A percentile compares a stretch with the other conserved stretches of the same genome.
phyloP scores from a whole-genome alignment of 2,888 invertebrate genomes.

The Yponomeuta sedellus region DNA sequence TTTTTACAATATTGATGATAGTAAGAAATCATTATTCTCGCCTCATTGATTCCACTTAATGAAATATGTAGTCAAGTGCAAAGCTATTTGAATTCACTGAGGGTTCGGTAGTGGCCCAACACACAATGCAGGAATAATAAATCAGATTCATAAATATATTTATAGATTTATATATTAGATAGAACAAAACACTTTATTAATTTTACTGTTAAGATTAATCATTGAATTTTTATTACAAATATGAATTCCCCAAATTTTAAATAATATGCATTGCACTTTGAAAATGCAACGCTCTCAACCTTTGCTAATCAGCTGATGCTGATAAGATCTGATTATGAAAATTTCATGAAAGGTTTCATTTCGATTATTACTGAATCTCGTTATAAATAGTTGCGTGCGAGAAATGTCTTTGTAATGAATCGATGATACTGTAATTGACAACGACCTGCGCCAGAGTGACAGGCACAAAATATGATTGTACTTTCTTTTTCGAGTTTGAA shows the following conservation, averaged over 20 bases:
- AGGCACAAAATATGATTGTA: slow-evolving; percentile 8
- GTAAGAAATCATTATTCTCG: slow-evolving; percentile 30
- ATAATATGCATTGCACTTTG: not conserved
- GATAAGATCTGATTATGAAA: not conserved
- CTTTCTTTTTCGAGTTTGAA: slow-evolving; percentile 11
- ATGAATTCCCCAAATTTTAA: not conserved
- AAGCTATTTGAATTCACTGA: not conserved
- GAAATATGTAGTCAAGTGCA: slow-evolving; percentile 1
- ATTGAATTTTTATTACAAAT: not conserved
- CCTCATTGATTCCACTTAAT: slow-evolving; percentile 15
- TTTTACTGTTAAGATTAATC: too few species aligned
- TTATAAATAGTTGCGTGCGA: not conserved
- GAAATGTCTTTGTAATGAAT: not conserved
- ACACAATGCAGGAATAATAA: not conserved
- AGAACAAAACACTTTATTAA: too few species aligned
- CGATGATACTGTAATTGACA: slow-evolving; percentile 11
- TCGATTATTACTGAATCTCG: not conserved
- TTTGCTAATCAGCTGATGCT: not conserved
- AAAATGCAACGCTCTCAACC: too few species aligned
- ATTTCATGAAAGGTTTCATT: not conserved
- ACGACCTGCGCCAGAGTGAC: slow-evolving; percentile 13
- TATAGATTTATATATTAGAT: too few species aligned
- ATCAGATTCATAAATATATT: too few species aligned
- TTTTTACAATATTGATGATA: slow-evolving; percentile 26
- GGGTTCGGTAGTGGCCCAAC: not conserved